Evolutionary conservation across 2,113 vertebrate genomes (phyloP).

Genomic region (Microcebus ravelobensis): DNA sequence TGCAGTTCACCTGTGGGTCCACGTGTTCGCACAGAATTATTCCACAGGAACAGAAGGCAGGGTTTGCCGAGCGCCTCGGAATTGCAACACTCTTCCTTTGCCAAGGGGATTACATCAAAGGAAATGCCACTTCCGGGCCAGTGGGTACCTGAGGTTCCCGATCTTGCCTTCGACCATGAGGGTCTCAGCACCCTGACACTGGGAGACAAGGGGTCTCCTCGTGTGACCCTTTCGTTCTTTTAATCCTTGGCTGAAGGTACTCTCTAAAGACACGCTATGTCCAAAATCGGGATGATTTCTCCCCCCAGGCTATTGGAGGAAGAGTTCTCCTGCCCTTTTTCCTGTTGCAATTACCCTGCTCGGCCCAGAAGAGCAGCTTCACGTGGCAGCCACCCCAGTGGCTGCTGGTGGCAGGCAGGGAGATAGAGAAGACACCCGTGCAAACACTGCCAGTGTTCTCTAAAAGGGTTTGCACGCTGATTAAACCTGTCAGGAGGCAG

Average conservation of each 20-base stretch:
- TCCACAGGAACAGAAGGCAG: neutral
- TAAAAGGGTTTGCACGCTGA: neutral
- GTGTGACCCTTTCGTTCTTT: neutral
- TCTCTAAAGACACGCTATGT: neutral
- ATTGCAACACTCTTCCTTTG: neutral
- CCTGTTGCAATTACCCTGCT: fast-evolving
- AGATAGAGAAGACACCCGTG: neutral
- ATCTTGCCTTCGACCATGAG: neutral
- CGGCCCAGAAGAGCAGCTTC: neutral
- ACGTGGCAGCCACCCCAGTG: fast-evolving
- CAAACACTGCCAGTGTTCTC: neutral
- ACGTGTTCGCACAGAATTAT: neutral
- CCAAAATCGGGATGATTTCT: neutral
- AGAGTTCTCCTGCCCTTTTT: neutral
- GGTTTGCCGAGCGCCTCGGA: neutral
- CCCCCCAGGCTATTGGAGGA: neutral
- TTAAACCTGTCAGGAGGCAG: slow-evolving; percentile 38
- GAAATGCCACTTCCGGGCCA: neutral
- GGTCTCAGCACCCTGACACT: neutral
- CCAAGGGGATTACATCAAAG: neutral
- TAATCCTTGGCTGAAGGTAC: neutral
- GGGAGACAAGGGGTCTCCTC: fast-evolving
- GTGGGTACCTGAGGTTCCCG: neutral
- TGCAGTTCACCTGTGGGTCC: neutral
- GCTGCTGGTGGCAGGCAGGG: neutral